Percentiles rank a stretch among this genome's conserved stretches.
These are phyloP conservation scores for Ptilorrhoa leucosticta DNA, from an alignment of 2,113 vertebrate genomes.

Conservation along the genomic window DNA sequence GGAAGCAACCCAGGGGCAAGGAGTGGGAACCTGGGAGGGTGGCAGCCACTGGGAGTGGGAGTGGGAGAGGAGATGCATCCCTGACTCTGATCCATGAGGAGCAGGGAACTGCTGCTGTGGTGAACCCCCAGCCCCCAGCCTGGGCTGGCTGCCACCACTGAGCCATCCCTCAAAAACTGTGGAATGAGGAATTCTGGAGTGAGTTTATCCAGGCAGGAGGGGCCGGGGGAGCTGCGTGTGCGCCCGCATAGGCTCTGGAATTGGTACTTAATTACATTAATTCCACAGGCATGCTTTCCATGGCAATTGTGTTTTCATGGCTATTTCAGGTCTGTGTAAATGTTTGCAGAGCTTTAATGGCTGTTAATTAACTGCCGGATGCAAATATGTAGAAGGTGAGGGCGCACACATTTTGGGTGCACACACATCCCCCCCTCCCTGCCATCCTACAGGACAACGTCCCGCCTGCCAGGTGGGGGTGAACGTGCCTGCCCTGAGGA, in stretches of 20 bases:
- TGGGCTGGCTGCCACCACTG: not conserved
- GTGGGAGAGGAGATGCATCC: fast-evolving
- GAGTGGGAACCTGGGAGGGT: not conserved
- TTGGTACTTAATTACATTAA: constrained; percentile 63
- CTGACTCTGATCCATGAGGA: not conserved
- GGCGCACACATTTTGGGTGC: not conserved
- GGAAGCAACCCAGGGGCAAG: not conserved
- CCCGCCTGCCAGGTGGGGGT: not conserved
- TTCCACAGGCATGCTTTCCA: constrained; percentile 53
- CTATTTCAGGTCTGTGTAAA: constrained; percentile 65
- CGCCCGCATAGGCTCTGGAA: not conserved
- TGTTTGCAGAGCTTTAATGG: constrained; percentile 65
- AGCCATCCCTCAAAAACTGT: not conserved
- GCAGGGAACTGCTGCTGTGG: not conserved
- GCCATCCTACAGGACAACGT: not conserved
- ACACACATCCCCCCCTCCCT: too few relatives aligned
- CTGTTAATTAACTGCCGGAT: constrained; percentile 65
- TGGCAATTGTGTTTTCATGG: constrained; percentile 53
- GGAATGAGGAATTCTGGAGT: not conserved
- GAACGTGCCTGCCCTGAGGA: not conserved
- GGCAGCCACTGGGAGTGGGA: not conserved
- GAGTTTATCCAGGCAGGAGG: not conserved
- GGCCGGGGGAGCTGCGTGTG: not conserved
- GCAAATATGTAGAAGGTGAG: constrained; percentile 33
- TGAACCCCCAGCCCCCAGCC: not conserved